phyloP scores from a whole-genome alignment of 30 jellyfish, hydroid and myxozoan species.

The Pelagia noctiluca region DNA sequence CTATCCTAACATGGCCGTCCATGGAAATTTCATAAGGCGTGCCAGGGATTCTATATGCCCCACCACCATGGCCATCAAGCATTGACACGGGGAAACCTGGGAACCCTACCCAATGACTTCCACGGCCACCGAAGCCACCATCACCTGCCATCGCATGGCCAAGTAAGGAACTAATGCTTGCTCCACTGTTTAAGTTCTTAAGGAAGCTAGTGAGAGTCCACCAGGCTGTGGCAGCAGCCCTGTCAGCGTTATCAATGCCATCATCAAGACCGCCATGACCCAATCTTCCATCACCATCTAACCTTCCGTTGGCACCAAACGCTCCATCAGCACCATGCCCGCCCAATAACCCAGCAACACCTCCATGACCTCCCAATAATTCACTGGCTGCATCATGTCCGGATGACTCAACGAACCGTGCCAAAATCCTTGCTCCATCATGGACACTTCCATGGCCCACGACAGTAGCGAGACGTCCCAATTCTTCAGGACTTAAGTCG shows the following conservation, averaged over 20 bases:
- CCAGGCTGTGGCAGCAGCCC: conserved; percentile 65
- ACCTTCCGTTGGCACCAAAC: not conserved
- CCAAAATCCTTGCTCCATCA: conserved; percentile 70
- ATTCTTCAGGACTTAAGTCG: conserved; percentile 13
- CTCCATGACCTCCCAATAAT: conserved; percentile 58
- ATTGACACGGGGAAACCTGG: conserved; percentile 81
- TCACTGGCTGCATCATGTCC: conserved; percentile 62
- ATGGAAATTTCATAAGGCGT: conserved; percentile 64
- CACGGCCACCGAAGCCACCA: conserved; percentile 33
- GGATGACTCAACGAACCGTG: conserved; percentile 62
- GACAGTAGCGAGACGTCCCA: conserved; percentile 70
- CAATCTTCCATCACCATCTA: not conserved
- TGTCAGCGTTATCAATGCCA: conserved; percentile 20
- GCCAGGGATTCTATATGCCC: conserved; percentile 58
- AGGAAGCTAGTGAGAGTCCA: conserved; percentile 67
- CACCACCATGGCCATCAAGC: conserved; percentile 51
- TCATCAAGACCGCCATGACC: not conserved
- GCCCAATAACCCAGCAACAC: not conserved
- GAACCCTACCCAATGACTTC: conserved; percentile 79
- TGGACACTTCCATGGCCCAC: conserved; percentile 88
- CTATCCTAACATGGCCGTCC: conserved; percentile 73
- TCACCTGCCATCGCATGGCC: conserved; percentile 40
- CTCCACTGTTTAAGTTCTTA: conserved; percentile 40
- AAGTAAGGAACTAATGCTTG: conserved; percentile 30
- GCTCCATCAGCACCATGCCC: not conserved